Base-by-base conservation (phyloP, 2,797 vertebrate species). In the Gastrophryne carolinensis region DNA sequence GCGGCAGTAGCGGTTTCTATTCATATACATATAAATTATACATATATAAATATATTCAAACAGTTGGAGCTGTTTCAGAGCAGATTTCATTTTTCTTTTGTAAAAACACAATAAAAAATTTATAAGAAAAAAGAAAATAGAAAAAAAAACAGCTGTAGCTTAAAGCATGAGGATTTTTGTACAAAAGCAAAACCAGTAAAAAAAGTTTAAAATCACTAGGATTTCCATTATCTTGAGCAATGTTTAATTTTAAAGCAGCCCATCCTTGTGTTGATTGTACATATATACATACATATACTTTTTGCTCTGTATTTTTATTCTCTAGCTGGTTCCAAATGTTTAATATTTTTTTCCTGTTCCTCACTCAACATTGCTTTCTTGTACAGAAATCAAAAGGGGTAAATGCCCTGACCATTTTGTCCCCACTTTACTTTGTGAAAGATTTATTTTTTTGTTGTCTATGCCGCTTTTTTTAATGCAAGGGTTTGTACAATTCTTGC, bases 121-220 rank as follows among this genome's bases (percentile, higher is more conserved):
- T 77, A 58, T 78, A 78, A 78, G 21, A 77, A 77, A 77, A 67
- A 23, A 21, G 15, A 69, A 70, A 64, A 63, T 29, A 49, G 29
- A 2, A 30, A 61, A 71, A 69, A 70, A 76, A 76, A 69, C 58
- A 47, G 75, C 52, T 63, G 37, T 78, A 78, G 67, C 75, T 78
- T 71, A 58, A 78, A 78, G 75, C 75, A 78, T 78, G 75, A 64
- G 41, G 52, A 56, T 49, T 78, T 78, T 77, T 78, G 67, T 78
- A 78, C 60, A 78, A 77, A 77, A 44, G 50, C 47, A 54, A 72
- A 56, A 70, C 58, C 57, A 41, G 17, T 66, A 66, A 74, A 74
- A 70, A 58, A 44, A 44, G 32, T 32, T 34, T 62, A 60, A n/a
- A 56, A 63, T 77, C 63, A 35, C 56, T 71, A 71, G 75, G 37